Evolutionary conservation across 92 coral and sea anemone species (phyloP).

Genomic region (Isaurus tuberculatus): DNA sequence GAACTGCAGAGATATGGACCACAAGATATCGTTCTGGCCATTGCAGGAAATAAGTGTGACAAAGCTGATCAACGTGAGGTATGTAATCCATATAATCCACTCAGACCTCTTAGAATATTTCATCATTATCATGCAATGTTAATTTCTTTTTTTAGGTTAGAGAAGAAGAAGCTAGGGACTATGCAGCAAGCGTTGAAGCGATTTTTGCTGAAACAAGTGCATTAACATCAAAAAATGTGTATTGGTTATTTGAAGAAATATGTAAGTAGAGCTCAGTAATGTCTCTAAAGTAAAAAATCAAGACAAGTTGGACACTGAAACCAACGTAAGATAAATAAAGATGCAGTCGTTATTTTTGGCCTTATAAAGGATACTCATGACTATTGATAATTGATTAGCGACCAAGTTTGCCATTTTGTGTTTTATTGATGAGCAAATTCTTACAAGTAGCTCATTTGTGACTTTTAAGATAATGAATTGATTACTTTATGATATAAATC

Average conservation of each 20-base stretch:
- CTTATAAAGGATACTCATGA: too few relatives aligned
- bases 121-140: neutral
- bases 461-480: neutral
- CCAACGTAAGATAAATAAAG: neutral
- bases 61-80: conserved; percentile 96
- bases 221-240: conserved; percentile 88
- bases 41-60: conserved; percentile 99
- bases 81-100: neutral
- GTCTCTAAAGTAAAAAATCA: neutral
- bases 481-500: neutral
- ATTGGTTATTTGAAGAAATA: conserved; percentile 91
- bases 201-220: conserved; percentile 98
- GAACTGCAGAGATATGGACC: conserved; percentile 95
- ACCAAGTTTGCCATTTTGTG: too few relatives aligned
- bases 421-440: too few relatives aligned
- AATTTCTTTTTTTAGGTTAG: conserved; percentile 59
- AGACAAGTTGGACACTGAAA: too few relatives aligned
- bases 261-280: conserved; percentile 66
- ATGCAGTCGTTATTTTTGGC: too few relatives aligned
- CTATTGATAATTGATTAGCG: too few relatives aligned
- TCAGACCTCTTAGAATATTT: too few relatives aligned
- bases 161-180: conserved; percentile 87
- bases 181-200: conserved; percentile 94
- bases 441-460: too few relatives aligned
- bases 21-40: conserved; percentile 88